Conservation (phyloP, 2,113 vertebrate species). For the Datnioides undecimradiatus region DNA sequence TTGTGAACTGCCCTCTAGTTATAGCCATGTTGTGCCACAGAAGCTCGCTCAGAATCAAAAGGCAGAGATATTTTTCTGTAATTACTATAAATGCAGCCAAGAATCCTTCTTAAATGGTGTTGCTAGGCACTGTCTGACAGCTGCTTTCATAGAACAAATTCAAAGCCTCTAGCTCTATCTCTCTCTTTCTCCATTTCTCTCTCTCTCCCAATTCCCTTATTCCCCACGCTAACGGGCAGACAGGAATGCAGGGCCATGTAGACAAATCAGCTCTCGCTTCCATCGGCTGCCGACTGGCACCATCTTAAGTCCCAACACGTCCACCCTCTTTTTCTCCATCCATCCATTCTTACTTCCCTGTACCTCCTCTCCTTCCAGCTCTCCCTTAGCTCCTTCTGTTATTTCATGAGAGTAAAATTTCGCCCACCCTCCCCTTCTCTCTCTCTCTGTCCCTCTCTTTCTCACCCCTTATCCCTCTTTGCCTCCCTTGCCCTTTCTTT, state of each 20-base stretch:
- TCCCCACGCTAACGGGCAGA: constrained; percentile 58
- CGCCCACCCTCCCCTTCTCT: neutral
- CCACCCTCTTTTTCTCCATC: constrained; percentile 33
- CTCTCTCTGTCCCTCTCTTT: too few species aligned
- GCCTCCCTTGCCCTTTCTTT: constrained; percentile 2
- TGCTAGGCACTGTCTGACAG: constrained; percentile 63
- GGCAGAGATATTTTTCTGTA: constrained; percentile 55
- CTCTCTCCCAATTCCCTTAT: constrained; percentile 61
- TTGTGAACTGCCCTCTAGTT: constrained; percentile 40
- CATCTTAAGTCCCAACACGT: constrained; percentile 69
- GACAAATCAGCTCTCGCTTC: constrained; percentile 75
- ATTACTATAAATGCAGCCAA: constrained; percentile 64
- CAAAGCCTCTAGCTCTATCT: constrained; percentile 52
- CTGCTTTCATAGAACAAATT: constrained; percentile 68
- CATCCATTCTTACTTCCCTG: constrained; percentile 17
- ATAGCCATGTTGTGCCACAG: constrained; percentile 37
- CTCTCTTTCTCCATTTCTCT: constrained; percentile 30
- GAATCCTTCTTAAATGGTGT: constrained; percentile 67
- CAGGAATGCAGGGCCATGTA: constrained; percentile 63
- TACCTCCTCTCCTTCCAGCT: constrained; percentile 32
- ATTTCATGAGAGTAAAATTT: constrained; percentile 22
- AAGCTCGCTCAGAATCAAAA: constrained; percentile 44
- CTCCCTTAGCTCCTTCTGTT: constrained; percentile 9
- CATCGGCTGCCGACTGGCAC: constrained; percentile 55
- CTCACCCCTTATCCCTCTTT: constrained; percentile 6